Conservation (phyloP, 2,888 invertebrate species). For the Scelioninae gen. 1 region DNA sequence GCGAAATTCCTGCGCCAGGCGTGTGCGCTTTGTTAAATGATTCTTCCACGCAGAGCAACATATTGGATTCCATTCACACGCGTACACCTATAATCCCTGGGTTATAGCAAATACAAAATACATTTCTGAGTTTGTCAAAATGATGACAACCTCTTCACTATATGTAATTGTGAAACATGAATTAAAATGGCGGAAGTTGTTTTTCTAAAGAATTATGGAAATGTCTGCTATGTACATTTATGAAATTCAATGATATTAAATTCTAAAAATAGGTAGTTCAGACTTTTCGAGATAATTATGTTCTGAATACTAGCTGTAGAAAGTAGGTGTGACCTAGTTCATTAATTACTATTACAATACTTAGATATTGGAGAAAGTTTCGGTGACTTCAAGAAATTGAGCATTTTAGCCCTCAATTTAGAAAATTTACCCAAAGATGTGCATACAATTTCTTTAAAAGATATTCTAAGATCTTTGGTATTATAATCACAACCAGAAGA, state of each 20-base stretch:
- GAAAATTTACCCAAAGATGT: too few species aligned
- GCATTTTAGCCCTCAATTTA: too few species aligned
- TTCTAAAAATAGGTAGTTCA: neutral
- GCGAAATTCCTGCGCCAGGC: conserved; percentile 67
- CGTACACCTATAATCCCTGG: conserved; percentile 59
- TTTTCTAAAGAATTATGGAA: neutral
- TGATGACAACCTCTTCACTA: conserved; percentile 13
- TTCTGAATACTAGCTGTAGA: neutral
- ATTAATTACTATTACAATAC: neutral
- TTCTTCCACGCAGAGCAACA: conserved; percentile 59
- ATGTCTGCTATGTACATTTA: conserved; percentile 4
- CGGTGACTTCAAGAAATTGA: neutral
- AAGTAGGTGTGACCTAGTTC: neutral
- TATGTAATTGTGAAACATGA: conserved; percentile 28
- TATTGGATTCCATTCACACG: conserved; percentile 67
- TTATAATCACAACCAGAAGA: conserved; percentile 17
- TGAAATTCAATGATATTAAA: neutral
- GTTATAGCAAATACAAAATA: conserved; percentile 56
- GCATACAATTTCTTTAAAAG: neutral
- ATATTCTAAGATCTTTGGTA: conserved; percentile 47
- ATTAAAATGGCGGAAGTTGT: conserved; percentile 16
- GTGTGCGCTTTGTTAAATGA: conserved; percentile 67
- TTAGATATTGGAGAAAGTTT: neutral
- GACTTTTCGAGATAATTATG: neutral
- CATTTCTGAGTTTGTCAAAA: conserved; percentile 44